Percentiles rank a stretch among this genome's conserved stretches.
phyloP scores from a whole-genome alignment of 2,113 vertebrate genomes.

The Salvator merianae region DNA sequence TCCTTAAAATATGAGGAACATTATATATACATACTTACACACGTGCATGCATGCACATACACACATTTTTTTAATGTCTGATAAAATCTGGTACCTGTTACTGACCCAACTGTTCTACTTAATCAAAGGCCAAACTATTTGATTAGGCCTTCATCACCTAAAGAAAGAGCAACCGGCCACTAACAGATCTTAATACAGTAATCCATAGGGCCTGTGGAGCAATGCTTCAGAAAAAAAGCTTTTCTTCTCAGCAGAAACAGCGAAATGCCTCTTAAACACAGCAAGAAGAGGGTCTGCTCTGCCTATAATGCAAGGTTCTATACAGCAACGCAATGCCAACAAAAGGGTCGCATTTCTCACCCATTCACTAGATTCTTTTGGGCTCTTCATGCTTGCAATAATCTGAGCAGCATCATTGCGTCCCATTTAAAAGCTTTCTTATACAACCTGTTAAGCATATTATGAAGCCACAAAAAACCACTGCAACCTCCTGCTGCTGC shows the following conservation, averaged over 20 bases:
- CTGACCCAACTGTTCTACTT: constrained; percentile 67
- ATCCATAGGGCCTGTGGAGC: constrained; percentile 64
- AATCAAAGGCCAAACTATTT: constrained; percentile 68
- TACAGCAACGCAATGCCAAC: constrained; percentile 46
- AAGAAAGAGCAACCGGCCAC: constrained; percentile 71
- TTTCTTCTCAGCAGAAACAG: constrained; percentile 72
- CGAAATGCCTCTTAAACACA: constrained; percentile 73
- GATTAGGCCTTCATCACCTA: constrained; percentile 60
- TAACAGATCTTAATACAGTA: constrained; percentile 72
- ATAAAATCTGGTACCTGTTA: constrained; percentile 67
- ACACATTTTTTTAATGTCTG: constrained; percentile 19
- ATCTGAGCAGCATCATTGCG: constrained; percentile 31
- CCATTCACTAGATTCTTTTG: constrained; percentile 28
- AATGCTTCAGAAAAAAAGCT: constrained; percentile 31
- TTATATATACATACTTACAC: too few relatives aligned
- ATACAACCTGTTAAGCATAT: constrained; percentile 51
- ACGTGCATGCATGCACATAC: too few relatives aligned
- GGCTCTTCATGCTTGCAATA: constrained; percentile 48
- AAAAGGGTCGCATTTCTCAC: constrained; percentile 53
- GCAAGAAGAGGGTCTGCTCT: constrained; percentile 59
- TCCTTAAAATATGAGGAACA: background rate
- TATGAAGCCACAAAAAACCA: constrained; percentile 23
- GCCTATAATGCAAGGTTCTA: constrained; percentile 49
- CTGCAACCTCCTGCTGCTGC: constrained; percentile 20
- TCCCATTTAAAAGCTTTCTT: constrained; percentile 22